Base-by-base conservation (phyloP, 2,797 vertebrate species). In the Lithobates sylvaticus region DNA sequence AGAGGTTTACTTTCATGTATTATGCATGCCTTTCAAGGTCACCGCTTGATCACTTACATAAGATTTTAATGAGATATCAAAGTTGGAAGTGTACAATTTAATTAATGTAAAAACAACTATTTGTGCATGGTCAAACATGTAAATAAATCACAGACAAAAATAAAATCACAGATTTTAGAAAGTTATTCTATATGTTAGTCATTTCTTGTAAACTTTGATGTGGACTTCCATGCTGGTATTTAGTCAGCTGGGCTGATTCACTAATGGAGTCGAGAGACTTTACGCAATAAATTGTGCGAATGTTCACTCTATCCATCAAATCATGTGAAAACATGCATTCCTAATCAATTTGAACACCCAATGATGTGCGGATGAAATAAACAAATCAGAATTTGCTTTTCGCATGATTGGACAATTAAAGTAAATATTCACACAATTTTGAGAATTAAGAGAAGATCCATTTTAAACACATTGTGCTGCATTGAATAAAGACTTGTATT, bases 11-110 rank as follows among this genome's bases (percentile, higher is more conserved):
- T 95, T 95, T 94, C 94, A 96, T 95, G 94, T 95, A 95, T 96
- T 95, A 95, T 95, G 93, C 94, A 95, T 95, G 89, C 90, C 88
- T 91, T 95, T 95, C 94, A 96, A 96, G 94, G 95, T 96, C 94
- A 95, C 92, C 89, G 93, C 95, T 88, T 94, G 93, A 95, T 95
- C 95, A 95, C 95, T 94, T 95, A 95, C 54, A 61, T 95, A 95
- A 95, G 94, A 95, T 94, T 95, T 95, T 95, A 95, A 95, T 95
- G 94, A 95, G 94, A 95, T 94, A 95, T 95, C 94, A 95, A 95
- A 95, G 94, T 89, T 82, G 92, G 93, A 95, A 93, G 93, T 93
- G 93, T 91, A 86, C 92, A 93, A 95, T 94, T 90, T 93, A 95
- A 95, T 95, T 94, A 95, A 94, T 93, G 92, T 92, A 91, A 92